Evolutionary conservation across 2,888 invertebrate species (phyloP), one percentile per base, ranked within the genome.

Genomic region (Meiosimyza platycephala): DNA sequence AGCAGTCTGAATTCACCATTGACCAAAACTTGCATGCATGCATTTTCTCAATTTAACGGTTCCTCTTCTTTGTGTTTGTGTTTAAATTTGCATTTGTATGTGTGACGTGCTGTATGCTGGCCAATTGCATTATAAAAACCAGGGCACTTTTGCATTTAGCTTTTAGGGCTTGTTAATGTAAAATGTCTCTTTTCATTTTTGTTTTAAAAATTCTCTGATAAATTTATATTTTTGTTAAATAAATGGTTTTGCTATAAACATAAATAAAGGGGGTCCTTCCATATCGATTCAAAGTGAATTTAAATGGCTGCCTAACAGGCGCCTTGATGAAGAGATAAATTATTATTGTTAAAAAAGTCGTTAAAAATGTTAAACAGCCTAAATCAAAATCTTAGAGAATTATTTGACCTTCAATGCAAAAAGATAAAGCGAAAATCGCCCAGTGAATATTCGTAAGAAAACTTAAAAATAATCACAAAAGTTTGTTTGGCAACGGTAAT

Each of bases 41-140:
- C 55, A 55, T 55, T 55, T 55, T 55, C 55, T 16, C 55, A 55
- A 55, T 55, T 55, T 55, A 55, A 55, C 55, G 22, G 55, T 18
- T 2, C 16, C 18, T 22, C 55, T 18, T 16, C 4, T 52, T 6
- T 16, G 54, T 15, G n/a, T n/a, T 16, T 54, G 54, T 16, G 18
- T 3, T 22, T 55, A 11, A 16, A 16, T 16, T 22, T 55, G 55
- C 22, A 22, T 55, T 11, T 55, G 55, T 55, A 22, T 55, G 55
- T 55, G 13, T n/a, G 55, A 6, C 9, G 40, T 40, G 40, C 9
- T 6, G 40, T 40, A 40, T 40, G 40, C 22, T 28, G 59, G 28
- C 59, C 59, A 60, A 60, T 60, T 60, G 59, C 59, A 60, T 60
- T 60, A 60, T 60, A 15, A 60, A 60, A 60, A 60, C 59, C 59